A percentile compares a stretch with the other conserved stretches of the same genome.
Conservation (phyloP, 2,797 vertebrate species). For the Bradypus variegatus region DNA sequence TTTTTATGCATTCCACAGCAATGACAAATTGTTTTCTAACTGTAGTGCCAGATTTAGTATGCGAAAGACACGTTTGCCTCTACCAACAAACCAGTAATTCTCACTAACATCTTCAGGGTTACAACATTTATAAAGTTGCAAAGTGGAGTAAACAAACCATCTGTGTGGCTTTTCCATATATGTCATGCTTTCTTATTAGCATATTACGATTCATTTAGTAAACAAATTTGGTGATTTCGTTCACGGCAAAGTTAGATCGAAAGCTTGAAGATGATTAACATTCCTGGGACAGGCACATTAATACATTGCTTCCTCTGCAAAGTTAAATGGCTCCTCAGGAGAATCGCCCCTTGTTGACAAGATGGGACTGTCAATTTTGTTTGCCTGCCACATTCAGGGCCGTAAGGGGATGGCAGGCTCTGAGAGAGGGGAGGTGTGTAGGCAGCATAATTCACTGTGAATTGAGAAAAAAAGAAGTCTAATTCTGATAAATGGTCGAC, state of each 20-base stretch:
- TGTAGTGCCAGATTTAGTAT: constrained; percentile 73
- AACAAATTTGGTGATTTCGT: constrained; percentile 83
- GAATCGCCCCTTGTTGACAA: constrained; percentile 90
- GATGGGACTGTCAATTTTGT: constrained; percentile 97
- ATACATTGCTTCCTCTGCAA: constrained; percentile 90
- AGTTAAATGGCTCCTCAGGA: constrained; percentile 89
- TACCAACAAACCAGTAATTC: constrained; percentile 77
- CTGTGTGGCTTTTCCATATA: constrained; percentile 86
- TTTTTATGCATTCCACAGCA: constrained; percentile 69
- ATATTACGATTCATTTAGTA: constrained; percentile 92
- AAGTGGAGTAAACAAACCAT: constrained; percentile 84
- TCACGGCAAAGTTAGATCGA: constrained; percentile 82
- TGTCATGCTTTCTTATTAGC: constrained; percentile 84
- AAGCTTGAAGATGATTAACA: constrained; percentile 96
- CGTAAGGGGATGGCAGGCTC: constrained; percentile 79
- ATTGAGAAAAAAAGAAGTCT: constrained; percentile 87
- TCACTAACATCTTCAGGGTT: constrained; percentile 78
- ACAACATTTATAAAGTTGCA: constrained; percentile 80
- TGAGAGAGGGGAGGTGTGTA: constrained; percentile 78
- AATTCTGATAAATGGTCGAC: constrained; percentile 91
- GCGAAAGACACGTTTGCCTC: constrained; percentile 71
- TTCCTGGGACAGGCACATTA: constrained; percentile 85
- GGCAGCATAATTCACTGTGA: constrained; percentile 82
- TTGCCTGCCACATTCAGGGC: constrained; percentile 94
- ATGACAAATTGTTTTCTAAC: constrained; percentile 75